Base-by-base conservation (phyloP, 2,113 vertebrate genomes). In the Zosterops hypoxanthus region DNA sequence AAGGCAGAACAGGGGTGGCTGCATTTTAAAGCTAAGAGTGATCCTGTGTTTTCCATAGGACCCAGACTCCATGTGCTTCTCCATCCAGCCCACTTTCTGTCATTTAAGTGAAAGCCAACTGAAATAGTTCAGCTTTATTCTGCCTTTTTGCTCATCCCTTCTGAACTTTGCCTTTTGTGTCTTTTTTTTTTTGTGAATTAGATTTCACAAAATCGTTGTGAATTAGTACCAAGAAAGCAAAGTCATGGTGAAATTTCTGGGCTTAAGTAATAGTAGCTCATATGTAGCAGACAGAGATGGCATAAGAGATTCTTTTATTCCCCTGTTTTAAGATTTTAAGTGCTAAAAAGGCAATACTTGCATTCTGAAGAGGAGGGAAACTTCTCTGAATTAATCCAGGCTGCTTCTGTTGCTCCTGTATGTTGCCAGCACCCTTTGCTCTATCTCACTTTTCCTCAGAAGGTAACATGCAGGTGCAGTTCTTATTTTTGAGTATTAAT, bases 401-500 rank as follows among this genome's bases (percentile, higher is more conserved):
- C 26, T 52, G 47, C 46, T 92, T 52, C 80, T 82, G 10, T 26
- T 87, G 65, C 42, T 78, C 12, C 18, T n/a, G 11, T 55, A 3
- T 64, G 36, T 53, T 53, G 20, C 63, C 11, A 41, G 20, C 52
- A 44, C 10, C 31, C 33, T 68, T 66, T 66, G 14, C 24, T 86
- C 0, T n/a, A 3, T 36, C 59, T 85, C 8, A 1, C 13, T 90
- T 91, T 66, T 39, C 49, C 9, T 61, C 63, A 36, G 53, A 49
- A 14, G 24, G 3, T n/a, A 52, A 42, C 3, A 0, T 6, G 31
- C 1, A 3, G 59, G 13, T 78, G 39, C 19, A 28, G 14, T 33
- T 77, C 49, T 78, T 49, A 26, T 16, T 46, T 89, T 34, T 28
- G 17, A 66, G 13, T 56, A 65, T 77, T 87, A 65, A 19, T 77